Evolutionary conservation across 2,888 invertebrate genomes (phyloP).

Genomic region (Nebria salina): DNA sequence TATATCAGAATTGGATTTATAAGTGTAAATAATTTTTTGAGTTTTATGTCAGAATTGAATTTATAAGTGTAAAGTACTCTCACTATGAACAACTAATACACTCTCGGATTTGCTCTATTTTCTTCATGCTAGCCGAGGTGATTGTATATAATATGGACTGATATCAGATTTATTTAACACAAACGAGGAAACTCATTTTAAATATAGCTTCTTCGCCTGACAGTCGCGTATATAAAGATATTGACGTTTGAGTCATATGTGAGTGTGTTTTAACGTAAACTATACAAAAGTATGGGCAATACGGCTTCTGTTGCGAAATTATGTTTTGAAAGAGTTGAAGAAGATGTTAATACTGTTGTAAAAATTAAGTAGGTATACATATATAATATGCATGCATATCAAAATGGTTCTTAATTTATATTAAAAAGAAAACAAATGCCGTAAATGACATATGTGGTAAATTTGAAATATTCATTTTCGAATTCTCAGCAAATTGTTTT

Average conservation of each 20-base stretch:
- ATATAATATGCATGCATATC: not conserved
- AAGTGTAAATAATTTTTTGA: too few relatives aligned
- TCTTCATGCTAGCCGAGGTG: slow-evolving; percentile 23
- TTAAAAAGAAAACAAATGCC: not conserved
- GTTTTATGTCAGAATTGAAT: too few relatives aligned
- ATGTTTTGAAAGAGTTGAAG: slow-evolving; percentile 47
- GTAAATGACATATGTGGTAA: not conserved
- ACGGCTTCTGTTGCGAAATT: slow-evolving; percentile 48
- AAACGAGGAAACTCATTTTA: slow-evolving; percentile 28
- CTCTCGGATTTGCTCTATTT: slow-evolving; percentile 45
- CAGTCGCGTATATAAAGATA: slow-evolving; percentile 6
- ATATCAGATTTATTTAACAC: slow-evolving; percentile 13
- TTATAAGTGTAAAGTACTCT: too few relatives aligned
- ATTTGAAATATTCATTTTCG: not conserved
- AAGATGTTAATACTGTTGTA: slow-evolving; percentile 25
- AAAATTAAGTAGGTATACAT: slow-evolving; percentile 14
- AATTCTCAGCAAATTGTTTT: not conserved
- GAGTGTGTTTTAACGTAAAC: not conserved
- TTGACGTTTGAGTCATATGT: slow-evolving; percentile 7
- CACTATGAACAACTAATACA: not conserved
- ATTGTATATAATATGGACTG: slow-evolving; percentile 33
- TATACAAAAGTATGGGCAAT: slow-evolving; percentile 46
- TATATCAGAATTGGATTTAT: too few relatives aligned
- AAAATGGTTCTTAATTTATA: too few relatives aligned
- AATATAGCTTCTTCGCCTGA: slow-evolving; percentile 9